Evolutionary conservation across 2,113 vertebrate genomes (phyloP).

Genomic region (Brachyistius frenatus): DNA sequence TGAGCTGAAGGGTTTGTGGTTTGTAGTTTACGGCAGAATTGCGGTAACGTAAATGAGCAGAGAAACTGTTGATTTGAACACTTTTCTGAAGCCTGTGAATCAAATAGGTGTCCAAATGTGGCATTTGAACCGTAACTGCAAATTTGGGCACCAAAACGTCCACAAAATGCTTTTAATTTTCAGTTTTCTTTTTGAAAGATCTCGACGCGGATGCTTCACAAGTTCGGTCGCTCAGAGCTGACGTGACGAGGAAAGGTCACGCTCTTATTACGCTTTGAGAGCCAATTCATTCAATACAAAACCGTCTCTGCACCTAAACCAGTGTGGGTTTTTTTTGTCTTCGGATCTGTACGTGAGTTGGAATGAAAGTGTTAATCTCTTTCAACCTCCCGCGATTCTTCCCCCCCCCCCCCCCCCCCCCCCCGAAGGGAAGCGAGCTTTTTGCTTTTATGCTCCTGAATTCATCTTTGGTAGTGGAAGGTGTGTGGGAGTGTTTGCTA

Average conservation of each 20-base stretch:
- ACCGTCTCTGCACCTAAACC: too few species aligned
- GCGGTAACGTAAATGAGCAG: not conserved
- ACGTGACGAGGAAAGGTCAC: not conserved
- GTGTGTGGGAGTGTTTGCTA: slow-evolving; percentile 39
- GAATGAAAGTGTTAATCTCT: slow-evolving; percentile 29
- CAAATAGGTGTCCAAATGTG: not conserved
- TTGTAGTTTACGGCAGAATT: not conserved
- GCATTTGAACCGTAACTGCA: too few species aligned
- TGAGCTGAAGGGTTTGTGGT: slow-evolving; percentile 3
- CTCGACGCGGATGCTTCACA: not conserved
- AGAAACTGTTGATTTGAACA: too few species aligned
- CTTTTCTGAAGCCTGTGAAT: too few species aligned
- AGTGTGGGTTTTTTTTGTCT: not conserved
- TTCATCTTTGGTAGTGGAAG: slow-evolving; percentile 20
- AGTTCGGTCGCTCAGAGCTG: not conserved
- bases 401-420: not conserved
- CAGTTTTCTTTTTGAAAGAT: not conserved
- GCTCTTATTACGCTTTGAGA: not conserved
- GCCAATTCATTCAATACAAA: not conserved
- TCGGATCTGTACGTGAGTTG: not conserved
- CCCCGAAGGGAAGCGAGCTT: not conserved
- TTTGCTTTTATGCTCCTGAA: slow-evolving; percentile 30
- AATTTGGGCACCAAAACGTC: not conserved
- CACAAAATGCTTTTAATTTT: not conserved
- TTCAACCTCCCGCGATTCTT: slow-evolving; percentile 13